Conservation (phyloP, 2,888 invertebrate genomes). For the Strigamia crassipes region DNA sequence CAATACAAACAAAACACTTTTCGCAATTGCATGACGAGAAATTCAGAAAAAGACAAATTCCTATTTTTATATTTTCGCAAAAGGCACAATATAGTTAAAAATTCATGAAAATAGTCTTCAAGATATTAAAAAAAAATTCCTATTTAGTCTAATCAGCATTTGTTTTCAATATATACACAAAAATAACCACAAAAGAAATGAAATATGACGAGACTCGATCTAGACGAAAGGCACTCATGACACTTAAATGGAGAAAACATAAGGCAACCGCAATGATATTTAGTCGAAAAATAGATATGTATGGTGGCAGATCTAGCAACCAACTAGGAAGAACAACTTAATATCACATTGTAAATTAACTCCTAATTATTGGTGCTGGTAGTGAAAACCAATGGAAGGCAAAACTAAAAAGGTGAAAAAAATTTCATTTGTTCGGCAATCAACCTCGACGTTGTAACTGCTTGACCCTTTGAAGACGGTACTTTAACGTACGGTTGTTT, state of each 20-base stretch:
- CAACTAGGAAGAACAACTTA: neutral
- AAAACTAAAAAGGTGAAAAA: neutral
- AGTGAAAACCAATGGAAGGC: neutral
- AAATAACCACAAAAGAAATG: neutral
- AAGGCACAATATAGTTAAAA: constrained; percentile 28
- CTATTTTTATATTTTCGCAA: constrained; percentile 2
- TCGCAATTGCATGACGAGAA: neutral
- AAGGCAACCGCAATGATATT: neutral
- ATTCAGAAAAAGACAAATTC: neutral
- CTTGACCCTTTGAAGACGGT: neutral
- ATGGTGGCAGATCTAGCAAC: neutral
- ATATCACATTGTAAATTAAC: neutral
- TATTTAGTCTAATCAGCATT: neutral
- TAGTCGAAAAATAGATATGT: neutral
- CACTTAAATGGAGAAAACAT: neutral
- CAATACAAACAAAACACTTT: constrained; percentile 7
- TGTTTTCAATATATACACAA: constrained; percentile 8
- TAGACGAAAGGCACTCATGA: neutral
- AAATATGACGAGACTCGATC: constrained; percentile 12
- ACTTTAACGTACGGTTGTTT: neutral
- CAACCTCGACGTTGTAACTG: neutral
- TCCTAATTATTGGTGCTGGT: neutral
- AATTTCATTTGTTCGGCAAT: neutral
- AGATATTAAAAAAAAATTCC: constrained; percentile 7
- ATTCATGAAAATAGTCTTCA: constrained; percentile 14